Conservation (phyloP, 2,113 vertebrate genomes). For the Macaca fascicularis region T2T-MFA8v1.1 NC_088395.1:105175001-105175500, state of each 20-base stretch:
- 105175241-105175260: not conserved
- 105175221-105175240: constrained; percentile 22
- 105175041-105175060: not conserved
- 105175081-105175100: not conserved
- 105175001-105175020: not conserved
- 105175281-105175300: constrained; percentile 54
- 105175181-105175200: not conserved
- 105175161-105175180: constrained; percentile 25
- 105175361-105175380: constrained; percentile 45
- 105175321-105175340: constrained; percentile 42
- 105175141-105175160: not conserved
- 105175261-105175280: constrained; percentile 37
- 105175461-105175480: not conserved
- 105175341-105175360: constrained; percentile 24
- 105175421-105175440: constrained; percentile 34
- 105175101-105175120: not conserved
- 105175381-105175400: constrained; percentile 54
- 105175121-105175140: not conserved
- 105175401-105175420: constrained; percentile 15
- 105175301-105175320: constrained; percentile 58
- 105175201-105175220: not conserved
- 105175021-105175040: not conserved
- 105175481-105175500: constrained; percentile 52
- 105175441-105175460: constrained; percentile 1
- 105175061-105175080: not conserved